Base-by-base conservation (phyloP, 2,888 invertebrate species). In the Ormyrus thymus region DNA sequence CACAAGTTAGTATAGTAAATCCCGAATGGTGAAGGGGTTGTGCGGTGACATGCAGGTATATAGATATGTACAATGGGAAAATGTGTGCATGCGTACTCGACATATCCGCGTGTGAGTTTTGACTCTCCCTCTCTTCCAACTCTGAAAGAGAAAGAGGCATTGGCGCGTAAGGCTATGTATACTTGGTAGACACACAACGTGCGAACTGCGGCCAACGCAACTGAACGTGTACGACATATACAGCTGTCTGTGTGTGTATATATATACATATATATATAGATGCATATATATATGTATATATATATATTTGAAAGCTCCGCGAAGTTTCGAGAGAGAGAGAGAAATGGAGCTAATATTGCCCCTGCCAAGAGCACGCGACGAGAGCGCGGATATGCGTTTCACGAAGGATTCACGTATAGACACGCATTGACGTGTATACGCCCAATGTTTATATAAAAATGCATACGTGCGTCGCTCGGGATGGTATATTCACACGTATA, bases 111-210 rank as follows among this genome's bases (percentile, higher is more conserved):
- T 59, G 29, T 29, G 59, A 50, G 70, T 59, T 65, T 65, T 56
- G 58, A 13, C 55, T 64, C 64, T 64, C 29, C 29, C 29, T 29
- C 29, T 29, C 29, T 29, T 29, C 29, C 29, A 29, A 2, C 29
- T 29, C 29, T 29, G 29, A 29, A 29, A 29, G 29, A 29, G 29
- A 29, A 11, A 73, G 75, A 75, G 59, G 74, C 15, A 53, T 59
- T 56, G 50, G n/a, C 65, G 56, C 66, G 61, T 76, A 50, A 48
- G 55, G 62, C 13, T 72, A 48, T 9, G 29, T 29, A 58, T 15
- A 64, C 7, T 7, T 83, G 84, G 84, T 86, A 87, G 88, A 87
- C 87, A 88, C 86, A 87, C 87, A 89, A 87, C 88, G 88, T 87
- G 87, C 86, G 85, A 86, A 51, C 43, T 43, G 15, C 50, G 69